Evolutionary conservation across 2,113 vertebrate species (phyloP).

Genomic region (Clupea harengus): DNA sequence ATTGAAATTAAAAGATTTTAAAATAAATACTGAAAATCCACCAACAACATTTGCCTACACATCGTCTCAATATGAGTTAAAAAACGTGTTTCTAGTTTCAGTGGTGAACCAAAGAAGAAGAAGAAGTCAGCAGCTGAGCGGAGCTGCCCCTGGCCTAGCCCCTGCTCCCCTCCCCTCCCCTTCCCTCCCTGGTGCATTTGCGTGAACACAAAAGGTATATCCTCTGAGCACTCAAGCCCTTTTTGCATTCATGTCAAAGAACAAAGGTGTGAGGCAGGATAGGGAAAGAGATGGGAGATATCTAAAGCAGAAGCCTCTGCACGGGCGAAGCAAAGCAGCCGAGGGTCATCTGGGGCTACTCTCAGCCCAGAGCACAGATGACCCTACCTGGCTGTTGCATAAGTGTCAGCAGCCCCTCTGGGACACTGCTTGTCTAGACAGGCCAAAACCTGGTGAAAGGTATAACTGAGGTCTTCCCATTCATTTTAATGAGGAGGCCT

Average conservation of each 20-base stretch:
- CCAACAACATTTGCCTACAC: background rate
- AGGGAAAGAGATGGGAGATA: conserved; percentile 63
- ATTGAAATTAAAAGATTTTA: background rate
- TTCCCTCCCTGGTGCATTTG: conserved; percentile 51
- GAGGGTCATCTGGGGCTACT: conserved; percentile 41
- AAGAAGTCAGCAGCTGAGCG: background rate
- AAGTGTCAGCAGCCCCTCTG: background rate
- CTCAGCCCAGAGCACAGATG: conserved; percentile 12
- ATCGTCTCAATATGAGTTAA: background rate
- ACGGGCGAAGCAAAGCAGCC: conserved; percentile 29
- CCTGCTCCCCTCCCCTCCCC: background rate
- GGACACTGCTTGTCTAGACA: background rate
- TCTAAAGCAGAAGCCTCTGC: conserved; percentile 46
- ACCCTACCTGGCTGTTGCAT: conserved; percentile 1
- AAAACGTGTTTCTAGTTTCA: background rate
- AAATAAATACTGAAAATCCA: background rate
- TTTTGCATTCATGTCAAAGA: conserved; percentile 67
- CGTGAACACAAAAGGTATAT: conserved; percentile 56
- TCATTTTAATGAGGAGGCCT: background rate
- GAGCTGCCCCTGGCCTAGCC: background rate
- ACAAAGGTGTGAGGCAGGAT: conserved; percentile 61
- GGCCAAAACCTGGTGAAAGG: background rate
- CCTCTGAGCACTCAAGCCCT: conserved; percentile 31
- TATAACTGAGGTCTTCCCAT: background rate
- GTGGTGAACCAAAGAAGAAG: background rate